Evolutionary conservation across 2,888 invertebrate species (phyloP).

Genomic region (Epiblema foenella): DNA sequence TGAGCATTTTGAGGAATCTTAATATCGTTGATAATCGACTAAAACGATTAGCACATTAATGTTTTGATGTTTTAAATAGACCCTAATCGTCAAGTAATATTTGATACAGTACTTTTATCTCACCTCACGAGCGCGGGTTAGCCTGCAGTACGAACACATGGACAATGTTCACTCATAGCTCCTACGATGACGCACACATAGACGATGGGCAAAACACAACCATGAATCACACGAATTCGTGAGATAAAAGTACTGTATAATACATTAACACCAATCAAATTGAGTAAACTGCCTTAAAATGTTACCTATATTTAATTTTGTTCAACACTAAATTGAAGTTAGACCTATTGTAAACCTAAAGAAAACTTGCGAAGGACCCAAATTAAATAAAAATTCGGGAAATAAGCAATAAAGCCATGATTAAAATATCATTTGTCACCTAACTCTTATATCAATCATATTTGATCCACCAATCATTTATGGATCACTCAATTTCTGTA

Average conservation of each 20-base stretch:
- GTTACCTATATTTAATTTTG: neutral
- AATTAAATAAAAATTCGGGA: conserved; percentile 20
- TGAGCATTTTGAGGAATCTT: neutral
- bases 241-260: too few species aligned
- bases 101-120: conserved; percentile 3
- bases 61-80: too few species aligned
- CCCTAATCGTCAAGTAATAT: neutral
- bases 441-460: conserved; percentile 10
- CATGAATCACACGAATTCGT: too few species aligned
- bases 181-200: too few species aligned
- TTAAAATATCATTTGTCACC: conserved; percentile 24
- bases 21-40: neutral
- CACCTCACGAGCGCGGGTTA: too few species aligned
- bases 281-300: neutral
- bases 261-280: neutral
- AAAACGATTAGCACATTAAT: neutral
- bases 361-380: conserved; percentile 28
- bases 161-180: too few species aligned
- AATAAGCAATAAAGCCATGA: conserved; percentile 13
- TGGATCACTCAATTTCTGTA: conserved; percentile 2
- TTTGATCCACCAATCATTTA: conserved; percentile 4
- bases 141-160: too few species aligned
- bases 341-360: conserved; percentile 20
- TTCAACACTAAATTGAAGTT: conserved; percentile 11
- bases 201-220: too few species aligned